Base-by-base conservation (phyloP, 2,113 vertebrate species). In the Saimiri boliviensis region DNA sequence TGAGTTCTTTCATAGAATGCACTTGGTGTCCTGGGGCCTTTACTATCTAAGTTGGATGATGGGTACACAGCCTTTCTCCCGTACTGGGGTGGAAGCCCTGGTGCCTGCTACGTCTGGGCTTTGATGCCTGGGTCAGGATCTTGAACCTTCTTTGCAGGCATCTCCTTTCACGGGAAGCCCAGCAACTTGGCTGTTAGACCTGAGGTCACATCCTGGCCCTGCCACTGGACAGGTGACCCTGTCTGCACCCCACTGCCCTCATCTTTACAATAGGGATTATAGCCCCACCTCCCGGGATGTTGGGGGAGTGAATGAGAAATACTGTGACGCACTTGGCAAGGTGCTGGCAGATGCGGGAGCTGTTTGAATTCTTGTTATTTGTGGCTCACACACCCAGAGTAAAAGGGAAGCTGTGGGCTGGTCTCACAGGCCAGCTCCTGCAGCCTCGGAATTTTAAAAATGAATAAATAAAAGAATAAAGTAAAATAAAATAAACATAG, bases 261-360 rank as follows among this genome's bases (percentile, higher is more conserved):
- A 10, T 40, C 16, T 70, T 60, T 86, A 47, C 68, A 16, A 16
- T 21, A 77, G 32, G 6, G 52, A 9, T 23, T n/a, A 32, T 5
- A 54, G 8, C n/a, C 32, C 12, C 27, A 7, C 19, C 2, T 5
- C 63, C 13, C 58, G 10, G 77, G 42, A 35, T 6, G 14, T 1
- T n/a, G 11, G 23, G n/a, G 63, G 21, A 25, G 2, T 23, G 40
- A 14, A 4, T 1, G 42, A 35, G 77, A 32, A 0, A 6, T 8
- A 13, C 3, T 54, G 6, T 32, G n/a, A 40, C 21, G 42, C 13
- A 2, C 8, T 20, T 13, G 17, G 35, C 45, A 6, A 73, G 58
- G 68, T 25, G 11, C 60, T 25, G 68, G 71, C 13, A 5, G 83
- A 40, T 17, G 5, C 0, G 0, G 70, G 68, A 27, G 68, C n/a